Evolutionary conservation across 1,140 invertebrate genomes (phyloP).

Genomic region (Colletes gigas): DNA sequence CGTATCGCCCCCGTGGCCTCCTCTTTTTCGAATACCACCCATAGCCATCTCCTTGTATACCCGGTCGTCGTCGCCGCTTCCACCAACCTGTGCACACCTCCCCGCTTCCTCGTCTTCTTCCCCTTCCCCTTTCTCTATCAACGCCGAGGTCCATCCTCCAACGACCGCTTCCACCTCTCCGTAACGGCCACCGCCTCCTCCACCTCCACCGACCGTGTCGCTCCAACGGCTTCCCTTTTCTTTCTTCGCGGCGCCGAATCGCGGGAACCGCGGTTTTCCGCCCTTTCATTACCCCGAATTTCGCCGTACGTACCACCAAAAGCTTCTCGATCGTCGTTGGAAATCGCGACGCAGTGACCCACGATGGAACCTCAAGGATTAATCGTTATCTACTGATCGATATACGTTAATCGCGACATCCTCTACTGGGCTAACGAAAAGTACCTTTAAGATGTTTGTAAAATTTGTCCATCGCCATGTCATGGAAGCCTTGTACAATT

Average conservation of each 20-base stretch:
- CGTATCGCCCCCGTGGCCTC: constrained; percentile 4
- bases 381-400: too few relatives aligned
- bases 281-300: constrained; percentile 72
- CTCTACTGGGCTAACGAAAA: too few relatives aligned
- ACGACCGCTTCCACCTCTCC: constrained; percentile 40
- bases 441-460: too few relatives aligned
- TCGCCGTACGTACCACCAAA: constrained; percentile 42
- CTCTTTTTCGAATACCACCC: constrained; percentile 48
- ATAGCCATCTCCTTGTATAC: constrained; percentile 30
- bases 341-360: too few relatives aligned
- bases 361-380: too few relatives aligned
- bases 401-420: too few relatives aligned
- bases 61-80: neutral
- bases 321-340: too few relatives aligned
- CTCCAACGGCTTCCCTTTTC: constrained; percentile 43
- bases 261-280: constrained; percentile 57
- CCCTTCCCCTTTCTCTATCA: constrained; percentile 11
- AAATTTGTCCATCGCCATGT: too few relatives aligned
- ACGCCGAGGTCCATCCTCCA: constrained; percentile 43
- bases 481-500: too few relatives aligned
- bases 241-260: constrained; percentile 33
- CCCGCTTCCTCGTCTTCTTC: constrained; percentile 29
- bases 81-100: constrained; percentile 13
- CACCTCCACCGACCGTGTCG: constrained; percentile 23
- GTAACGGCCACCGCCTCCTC: constrained; percentile 36